Evolutionary conservation across 1,140 invertebrate genomes (phyloP).

Genomic region (Homalodisca vitripennis): DNA sequence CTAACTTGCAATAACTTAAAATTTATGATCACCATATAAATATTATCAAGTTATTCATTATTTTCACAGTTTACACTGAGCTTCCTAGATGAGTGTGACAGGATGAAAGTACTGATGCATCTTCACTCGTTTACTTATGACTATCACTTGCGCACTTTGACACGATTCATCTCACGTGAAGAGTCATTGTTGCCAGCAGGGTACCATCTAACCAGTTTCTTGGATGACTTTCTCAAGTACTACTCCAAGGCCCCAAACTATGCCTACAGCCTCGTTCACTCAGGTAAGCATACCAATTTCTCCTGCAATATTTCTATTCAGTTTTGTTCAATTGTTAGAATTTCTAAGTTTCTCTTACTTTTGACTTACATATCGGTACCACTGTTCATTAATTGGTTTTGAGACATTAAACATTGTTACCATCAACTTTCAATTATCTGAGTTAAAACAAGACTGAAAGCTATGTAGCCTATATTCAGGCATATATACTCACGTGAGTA

Average conservation of each 20-base stretch:
- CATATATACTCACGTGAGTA: too few relatives aligned
- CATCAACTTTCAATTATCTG: too few relatives aligned
- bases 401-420: too few relatives aligned
- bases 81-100: slow-evolving; percentile 77
- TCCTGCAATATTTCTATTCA: too few relatives aligned
- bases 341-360: too few relatives aligned
- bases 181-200: slow-evolving; percentile 62
- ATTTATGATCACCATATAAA: too few relatives aligned
- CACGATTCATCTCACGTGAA: slow-evolving; percentile 62
- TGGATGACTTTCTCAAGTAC: slow-evolving; percentile 82
- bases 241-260: slow-evolving; percentile 82
- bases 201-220: slow-evolving; percentile 75
- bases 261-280: slow-evolving; percentile 73
- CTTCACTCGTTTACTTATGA: slow-evolving; percentile 88
- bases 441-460: too few relatives aligned
- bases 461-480: too few relatives aligned
- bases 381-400: too few relatives aligned
- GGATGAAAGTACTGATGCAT: slow-evolving; percentile 72
- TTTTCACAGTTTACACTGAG: slow-evolving; percentile 61
- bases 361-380: too few relatives aligned
- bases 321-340: too few relatives aligned
- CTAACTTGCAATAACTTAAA: too few relatives aligned
- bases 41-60: not conserved
- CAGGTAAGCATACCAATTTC: slow-evolving; percentile 53
- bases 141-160: slow-evolving; percentile 76